A percentile compares a stretch with the other conserved stretches of the same genome.
Conservation (phyloP, 2,888 invertebrate species). For the Cotesia congregata region DNA sequence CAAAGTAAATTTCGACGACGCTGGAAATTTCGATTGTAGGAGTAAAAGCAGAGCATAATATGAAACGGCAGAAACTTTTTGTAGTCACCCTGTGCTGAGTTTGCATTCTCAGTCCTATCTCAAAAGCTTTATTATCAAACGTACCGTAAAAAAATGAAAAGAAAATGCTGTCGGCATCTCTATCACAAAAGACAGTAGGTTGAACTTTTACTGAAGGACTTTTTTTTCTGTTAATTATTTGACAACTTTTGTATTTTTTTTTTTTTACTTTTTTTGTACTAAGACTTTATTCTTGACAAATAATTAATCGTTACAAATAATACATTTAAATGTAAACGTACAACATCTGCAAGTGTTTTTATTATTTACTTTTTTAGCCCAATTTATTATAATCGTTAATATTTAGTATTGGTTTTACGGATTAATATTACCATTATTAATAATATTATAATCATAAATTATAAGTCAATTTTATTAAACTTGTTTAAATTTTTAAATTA, state of each 20-base stretch:
- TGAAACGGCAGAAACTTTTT: background rate
- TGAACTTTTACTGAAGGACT: constrained; percentile 54
- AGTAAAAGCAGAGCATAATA: background rate
- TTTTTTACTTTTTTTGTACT: constrained; percentile 55
- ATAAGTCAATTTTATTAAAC: constrained; percentile 15
- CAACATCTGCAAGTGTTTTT: constrained; percentile 55
- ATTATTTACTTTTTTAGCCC: constrained; percentile 19
- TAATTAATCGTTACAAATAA: constrained; percentile 67
- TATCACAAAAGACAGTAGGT: background rate
- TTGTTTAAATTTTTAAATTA: constrained; percentile 13
- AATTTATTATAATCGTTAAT: background rate
- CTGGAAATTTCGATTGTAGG: background rate
- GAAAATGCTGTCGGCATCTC: background rate
- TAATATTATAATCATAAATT: background rate
- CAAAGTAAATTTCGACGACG: background rate
- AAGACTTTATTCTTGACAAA: constrained; percentile 68
- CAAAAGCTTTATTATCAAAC: background rate
- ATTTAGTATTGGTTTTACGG: constrained; percentile 5
- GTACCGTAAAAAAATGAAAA: background rate
- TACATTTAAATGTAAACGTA: constrained; percentile 59
- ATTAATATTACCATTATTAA: constrained; percentile 10
- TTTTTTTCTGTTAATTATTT: constrained; percentile 32
- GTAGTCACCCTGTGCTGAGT: background rate
- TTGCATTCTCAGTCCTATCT: background rate
- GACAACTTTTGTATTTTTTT: constrained; percentile 47